Conservation (phyloP, 2,113 vertebrate species). For the Procavia capensis region DNA sequence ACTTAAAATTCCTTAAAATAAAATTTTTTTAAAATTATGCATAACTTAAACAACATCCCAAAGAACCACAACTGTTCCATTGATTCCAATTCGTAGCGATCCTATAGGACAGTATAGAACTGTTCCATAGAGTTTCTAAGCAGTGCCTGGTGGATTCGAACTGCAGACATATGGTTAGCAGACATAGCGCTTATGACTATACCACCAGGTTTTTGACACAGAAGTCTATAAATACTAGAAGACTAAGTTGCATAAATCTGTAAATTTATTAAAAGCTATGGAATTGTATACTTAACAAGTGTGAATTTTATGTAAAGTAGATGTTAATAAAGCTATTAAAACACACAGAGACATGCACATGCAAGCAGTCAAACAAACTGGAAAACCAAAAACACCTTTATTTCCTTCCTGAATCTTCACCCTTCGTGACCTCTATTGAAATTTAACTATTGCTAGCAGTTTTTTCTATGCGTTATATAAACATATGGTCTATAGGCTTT, state of each 20-base stretch:
- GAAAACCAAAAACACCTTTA: constrained; percentile 36
- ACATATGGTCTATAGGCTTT: background rate
- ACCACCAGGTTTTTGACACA: too few relatives aligned
- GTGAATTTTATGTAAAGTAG: constrained; percentile 3
- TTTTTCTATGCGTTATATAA: constrained; percentile 13
- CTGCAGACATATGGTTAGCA: too few relatives aligned
- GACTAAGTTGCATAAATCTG: background rate
- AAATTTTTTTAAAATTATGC: too few relatives aligned
- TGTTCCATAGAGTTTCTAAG: too few relatives aligned
- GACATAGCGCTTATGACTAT: too few relatives aligned
- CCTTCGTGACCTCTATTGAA: background rate
- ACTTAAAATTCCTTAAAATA: background rate
- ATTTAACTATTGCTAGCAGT: background rate
- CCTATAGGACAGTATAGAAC: too few relatives aligned
- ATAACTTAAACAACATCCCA: constrained; percentile 6
- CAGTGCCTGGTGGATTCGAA: too few relatives aligned
- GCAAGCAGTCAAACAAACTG: background rate
- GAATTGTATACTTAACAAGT: background rate
- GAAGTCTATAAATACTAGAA: constrained; percentile 18
- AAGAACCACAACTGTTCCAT: too few relatives aligned
- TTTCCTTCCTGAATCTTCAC: background rate
- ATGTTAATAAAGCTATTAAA: background rate
- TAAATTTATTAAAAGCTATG: constrained; percentile 41
- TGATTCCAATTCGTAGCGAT: too few relatives aligned
- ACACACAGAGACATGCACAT: background rate